These are phyloP conservation scores for Collichthys lucidus DNA, from an alignment of 2,113 vertebrate species.

Conservation along the genomic window DNA sequence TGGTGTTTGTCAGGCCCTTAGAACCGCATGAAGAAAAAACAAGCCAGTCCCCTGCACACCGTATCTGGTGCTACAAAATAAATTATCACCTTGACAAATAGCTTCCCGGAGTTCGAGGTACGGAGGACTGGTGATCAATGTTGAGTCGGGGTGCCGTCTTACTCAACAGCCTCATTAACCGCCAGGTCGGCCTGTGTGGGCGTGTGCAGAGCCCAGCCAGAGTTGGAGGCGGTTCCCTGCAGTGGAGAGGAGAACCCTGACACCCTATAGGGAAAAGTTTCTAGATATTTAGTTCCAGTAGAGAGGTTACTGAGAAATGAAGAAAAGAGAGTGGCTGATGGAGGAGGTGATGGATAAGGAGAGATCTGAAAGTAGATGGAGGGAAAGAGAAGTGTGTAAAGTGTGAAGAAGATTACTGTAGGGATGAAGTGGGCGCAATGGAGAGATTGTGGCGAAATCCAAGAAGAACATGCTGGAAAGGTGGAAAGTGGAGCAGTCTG, in stretches of 20 bases:
- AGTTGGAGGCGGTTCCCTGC: slow-evolving; percentile 42
- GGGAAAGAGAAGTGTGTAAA: slow-evolving; percentile 23
- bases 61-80: slow-evolving; percentile 74
- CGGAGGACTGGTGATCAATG: slow-evolving; percentile 77
- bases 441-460: slow-evolving; percentile 21
- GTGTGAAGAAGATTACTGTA: slow-evolving; percentile 36
- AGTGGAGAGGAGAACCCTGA: slow-evolving; percentile 35
- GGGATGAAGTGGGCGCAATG: slow-evolving; percentile 38
- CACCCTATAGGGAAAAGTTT: slow-evolving; percentile 35
- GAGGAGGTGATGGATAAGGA: slow-evolving; percentile 34
- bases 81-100: slow-evolving; percentile 82
- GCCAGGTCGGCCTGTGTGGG: slow-evolving; percentile 44
- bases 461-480: slow-evolving; percentile 40
- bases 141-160: slow-evolving; percentile 69
- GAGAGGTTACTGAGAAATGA: slow-evolving; percentile 35
- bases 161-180: slow-evolving; percentile 78
- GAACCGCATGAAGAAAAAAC: slow-evolving; percentile 52
- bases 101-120: slow-evolving; percentile 70
- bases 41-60: slow-evolving; percentile 56
- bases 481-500: slow-evolving; percentile 35
- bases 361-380: slow-evolving; percentile 30
- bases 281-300: slow-evolving; percentile 45
- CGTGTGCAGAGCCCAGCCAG: slow-evolving; percentile 36
- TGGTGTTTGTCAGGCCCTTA: slow-evolving; percentile 44
- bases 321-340: slow-evolving; percentile 20